Base-by-base conservation (phyloP, 2,888 invertebrate genomes). In the Trachelus troglodyta region DNA sequence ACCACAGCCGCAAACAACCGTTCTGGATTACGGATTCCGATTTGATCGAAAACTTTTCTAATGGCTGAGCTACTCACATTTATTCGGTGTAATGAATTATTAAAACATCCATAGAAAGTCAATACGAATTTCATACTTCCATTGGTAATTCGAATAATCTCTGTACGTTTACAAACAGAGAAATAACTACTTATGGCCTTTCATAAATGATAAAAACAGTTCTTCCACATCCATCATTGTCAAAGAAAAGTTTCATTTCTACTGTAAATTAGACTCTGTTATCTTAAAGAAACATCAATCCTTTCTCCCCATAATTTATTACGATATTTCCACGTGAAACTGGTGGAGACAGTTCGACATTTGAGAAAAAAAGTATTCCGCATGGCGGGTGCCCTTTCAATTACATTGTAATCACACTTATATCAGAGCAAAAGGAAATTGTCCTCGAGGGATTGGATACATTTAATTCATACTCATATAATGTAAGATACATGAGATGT, bases 11-110 rank as follows among this genome's bases (percentile, higher is more conserved):
- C 83, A 85, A 85, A 86, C 84, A 86, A 85, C 83, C 83, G 81
- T 76, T 82, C 81, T 80, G 87, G 85, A 86, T 87, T 87, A 87
- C 84, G 83, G 85, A 87, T 86, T 87, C 82, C 82, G 81, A 85
- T 86, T 87, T 84, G 83, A 87, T 87, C 82, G 84, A 85, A 82
- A 86, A 84, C 83, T 85, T 85, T 86, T 83, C 83, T 81, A 81
- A 81, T 56, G 56, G 56, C 56, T 23, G 56, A 56, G 80, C 80
- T 78, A 77, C 74, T 73, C 73, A 71, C 74, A 75, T 79, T 71
- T 71, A 69, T 33, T 71, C 75, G 33, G 71, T 31, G 12, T 34
- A 69, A 81, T 82, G 81, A 80, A 81, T 82, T 76, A 83, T 81
- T 82, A 76, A 78, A 75, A 75, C 75, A 31, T 71, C 34, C 34